Evolutionary conservation across 2,888 invertebrate species (phyloP).

Genomic region (Tipula vernalis): DNA sequence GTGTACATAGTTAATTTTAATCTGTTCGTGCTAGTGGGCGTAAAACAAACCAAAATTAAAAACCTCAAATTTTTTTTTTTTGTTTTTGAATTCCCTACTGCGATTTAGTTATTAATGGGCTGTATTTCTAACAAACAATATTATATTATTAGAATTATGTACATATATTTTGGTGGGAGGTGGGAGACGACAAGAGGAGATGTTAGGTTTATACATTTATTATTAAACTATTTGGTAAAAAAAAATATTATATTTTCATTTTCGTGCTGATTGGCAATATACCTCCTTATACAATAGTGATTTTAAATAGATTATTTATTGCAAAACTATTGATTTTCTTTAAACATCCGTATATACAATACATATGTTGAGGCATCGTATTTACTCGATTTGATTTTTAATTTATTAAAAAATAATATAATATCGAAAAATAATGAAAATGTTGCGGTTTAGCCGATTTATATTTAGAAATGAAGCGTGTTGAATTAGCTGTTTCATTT

Average conservation of each 20-base stretch:
- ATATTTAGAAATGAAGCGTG: neutral
- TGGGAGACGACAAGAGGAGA: no score
- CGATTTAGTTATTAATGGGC: neutral
- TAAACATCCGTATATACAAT: neutral
- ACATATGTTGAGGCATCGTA: neutral
- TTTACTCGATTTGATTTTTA: neutral
- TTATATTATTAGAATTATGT: no score
- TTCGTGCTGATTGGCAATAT: neutral
- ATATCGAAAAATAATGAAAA: neutral
- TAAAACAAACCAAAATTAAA: neutral
- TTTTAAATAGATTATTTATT: neutral
- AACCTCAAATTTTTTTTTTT: neutral
- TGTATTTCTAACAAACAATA: neutral
- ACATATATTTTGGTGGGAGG: no score
- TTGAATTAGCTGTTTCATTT: neutral
- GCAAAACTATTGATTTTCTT: neutral
- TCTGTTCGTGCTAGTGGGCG: neutral
- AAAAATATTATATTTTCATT: neutral
- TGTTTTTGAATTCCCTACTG: neutral
- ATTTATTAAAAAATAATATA: neutral
- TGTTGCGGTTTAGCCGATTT: neutral
- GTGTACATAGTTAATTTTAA: neutral
- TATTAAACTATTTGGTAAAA: neutral
- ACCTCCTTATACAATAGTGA: neutral
- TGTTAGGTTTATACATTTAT: neutral